Conservation (phyloP, 2,888 invertebrate species). For the Acanthosepion esculentum region DNA sequence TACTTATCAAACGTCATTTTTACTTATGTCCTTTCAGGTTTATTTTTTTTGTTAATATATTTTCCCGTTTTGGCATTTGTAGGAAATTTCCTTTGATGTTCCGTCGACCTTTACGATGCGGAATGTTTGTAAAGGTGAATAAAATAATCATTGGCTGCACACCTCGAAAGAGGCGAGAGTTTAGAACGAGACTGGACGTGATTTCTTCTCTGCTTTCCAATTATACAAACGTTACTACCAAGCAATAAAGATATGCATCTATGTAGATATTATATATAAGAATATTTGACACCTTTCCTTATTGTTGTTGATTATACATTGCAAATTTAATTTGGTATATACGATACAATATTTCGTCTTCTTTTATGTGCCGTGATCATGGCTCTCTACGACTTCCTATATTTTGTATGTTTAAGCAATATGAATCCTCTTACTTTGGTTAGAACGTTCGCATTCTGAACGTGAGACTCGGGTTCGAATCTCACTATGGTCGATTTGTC, state of each 20-base stretch:
- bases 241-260: not conserved
- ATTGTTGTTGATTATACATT: too few relatives aligned
- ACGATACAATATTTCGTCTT: too few relatives aligned
- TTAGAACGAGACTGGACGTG: not conserved
- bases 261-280: not conserved
- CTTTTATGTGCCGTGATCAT: too few relatives aligned
- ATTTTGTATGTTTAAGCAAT: too few relatives aligned
- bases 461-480: too few relatives aligned
- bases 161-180: not conserved
- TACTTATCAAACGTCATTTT: slow-evolving; percentile 6
- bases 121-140: not conserved
- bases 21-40: not conserved
- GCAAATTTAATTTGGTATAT: too few relatives aligned
- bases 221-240: not conserved
- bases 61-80: not conserved
- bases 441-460: too few relatives aligned
- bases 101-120: not conserved
- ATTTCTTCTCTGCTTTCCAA: not conserved
- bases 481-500: too few relatives aligned
- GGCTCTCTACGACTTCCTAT: too few relatives aligned
- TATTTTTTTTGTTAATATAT: not conserved
- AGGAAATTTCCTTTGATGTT: not conserved
- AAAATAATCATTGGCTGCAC: not conserved
- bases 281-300: too few relatives aligned
- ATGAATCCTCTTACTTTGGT: too few relatives aligned